Evolutionary conservation across 2,888 invertebrate species (phyloP), one percentile per base, ranked within the genome.

Genomic region (Ornithoptera priamus): DNA sequence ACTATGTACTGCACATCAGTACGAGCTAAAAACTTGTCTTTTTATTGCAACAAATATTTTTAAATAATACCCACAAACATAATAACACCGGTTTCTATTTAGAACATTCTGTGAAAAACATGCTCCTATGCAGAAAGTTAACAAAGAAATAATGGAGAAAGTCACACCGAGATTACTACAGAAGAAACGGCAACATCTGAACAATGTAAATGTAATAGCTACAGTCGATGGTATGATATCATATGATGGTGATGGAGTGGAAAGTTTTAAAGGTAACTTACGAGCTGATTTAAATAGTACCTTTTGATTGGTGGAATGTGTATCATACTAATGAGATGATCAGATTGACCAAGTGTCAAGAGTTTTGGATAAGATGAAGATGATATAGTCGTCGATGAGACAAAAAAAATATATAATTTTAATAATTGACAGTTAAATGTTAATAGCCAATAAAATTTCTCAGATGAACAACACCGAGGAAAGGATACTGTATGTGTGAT

Each of bases 81-180:
- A 59, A 42, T 30, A 22, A 46, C 22, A 22, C 53, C 30, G 58
- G 53, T 57, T 39, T 39, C 39, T 39, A 1, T 10, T 39, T 84
- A 96, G 96, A 72, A 94, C 95, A 0, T 96, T 89, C 83, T 96
- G 96, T 78, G 78, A 84, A 20, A 82, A 81, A 0, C 96, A 96
- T 78, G 93, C 95, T 0, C 94, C 94, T 0, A 92, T 83, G 72
- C 94, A 93, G 77, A 89, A 82, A 64, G 90, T 94, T 7, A 79
- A 87, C 0, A 75, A 80, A 0, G 73, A 76, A 1, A 85, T 93
- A 1, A 85, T 90, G 85, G 72, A 68, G 0, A 85, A 83, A 24
- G 88, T 83, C 0, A 83, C 72, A 50, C 46, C 76, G 0, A 74
- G 89, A 15, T 78, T 74, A 72, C 74, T 73, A 0, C 77, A 78